Conservation (phyloP, 92 coral and sea anemone genomes). For the Epizoanthus illoricatus region DNA sequence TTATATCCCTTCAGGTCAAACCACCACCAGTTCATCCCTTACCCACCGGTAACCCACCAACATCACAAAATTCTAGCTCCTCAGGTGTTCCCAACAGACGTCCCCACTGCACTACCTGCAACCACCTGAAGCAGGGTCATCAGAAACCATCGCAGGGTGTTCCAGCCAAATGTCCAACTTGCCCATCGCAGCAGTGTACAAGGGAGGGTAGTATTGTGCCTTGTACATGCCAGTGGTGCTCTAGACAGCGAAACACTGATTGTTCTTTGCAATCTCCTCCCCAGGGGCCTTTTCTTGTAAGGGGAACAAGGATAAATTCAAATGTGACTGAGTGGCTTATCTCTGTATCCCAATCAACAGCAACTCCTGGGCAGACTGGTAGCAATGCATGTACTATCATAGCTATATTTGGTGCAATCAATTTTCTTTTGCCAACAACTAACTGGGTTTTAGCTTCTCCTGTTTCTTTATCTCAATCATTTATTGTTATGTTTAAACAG, state of each 20-base stretch:
- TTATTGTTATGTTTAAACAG: slow-evolving; percentile 25
- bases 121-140: slow-evolving; percentile 44
- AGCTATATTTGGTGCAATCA: slow-evolving; percentile 48
- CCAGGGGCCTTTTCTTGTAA: slow-evolving; percentile 29
- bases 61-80: neutral
- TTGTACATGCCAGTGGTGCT: slow-evolving; percentile 51
- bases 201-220: neutral
- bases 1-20: slow-evolving; percentile 13
- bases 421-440: slow-evolving; percentile 37
- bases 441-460: slow-evolving; percentile 35
- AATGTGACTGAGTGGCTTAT: slow-evolving; percentile 54
- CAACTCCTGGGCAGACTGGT: slow-evolving; percentile 27
- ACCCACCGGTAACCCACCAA: neutral
- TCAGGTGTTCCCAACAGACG: slow-evolving; percentile 10
- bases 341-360: slow-evolving; percentile 38
- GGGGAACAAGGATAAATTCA: slow-evolving; percentile 23
- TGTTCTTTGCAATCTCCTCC: slow-evolving; percentile 6
- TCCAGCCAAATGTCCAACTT: slow-evolving; percentile 34
- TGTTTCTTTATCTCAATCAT: neutral
- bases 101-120: slow-evolving; percentile 49
- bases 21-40: slow-evolving; percentile 31
- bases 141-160: neutral
- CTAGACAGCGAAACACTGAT: neutral
- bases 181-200: slow-evolving; percentile 35
- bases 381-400: slow-evolving; percentile 50